Base-by-base conservation (phyloP, 2,888 invertebrate species). In the Proisotoma minuta region DNA sequence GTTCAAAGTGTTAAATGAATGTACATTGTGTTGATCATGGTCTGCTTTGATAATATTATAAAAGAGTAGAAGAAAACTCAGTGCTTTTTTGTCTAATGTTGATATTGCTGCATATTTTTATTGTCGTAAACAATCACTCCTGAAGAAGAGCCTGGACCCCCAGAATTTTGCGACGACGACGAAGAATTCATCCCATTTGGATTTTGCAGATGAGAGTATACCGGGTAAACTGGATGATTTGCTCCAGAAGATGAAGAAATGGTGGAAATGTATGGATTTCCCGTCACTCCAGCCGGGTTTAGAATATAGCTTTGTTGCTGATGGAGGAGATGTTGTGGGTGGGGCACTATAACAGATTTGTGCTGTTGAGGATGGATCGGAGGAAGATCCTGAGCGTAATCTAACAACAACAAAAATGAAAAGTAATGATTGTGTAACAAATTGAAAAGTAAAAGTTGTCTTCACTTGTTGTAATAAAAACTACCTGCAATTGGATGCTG, bases 251-350 rank as follows among this genome's bases (percentile, higher is more conserved):
- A 15, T 3, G 27, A 29, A 47, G 51, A 24, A 18, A 62, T 47
- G 40, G 15, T 63, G 60, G 63, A 60, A 63, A 63, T 63, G 63
- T 63, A 63, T 27, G 63, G 63, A 51, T 56, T 59, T 47, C 63
- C 60, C 26, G 59, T 63, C 18, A 26, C 60, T 57, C 63, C 57
- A 2, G 58, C 63, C 20, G 63, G 63, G 52, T 63, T 63, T 43
- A 63, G 39, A 29, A 60, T 63, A 40, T 48, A 59, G 27, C 47
- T 47, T 48, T 51, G 52, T 40, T 59, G 50, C 15, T 20, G 50
- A 24, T 58, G 57, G 22, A 28, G 27, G 47, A 48, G 58, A 24
- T 58, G 58, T 2, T 50, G 58, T 58, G 58, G 58, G 39, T 58
- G 49, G 27, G 52, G 51, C 52, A 59, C 59, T 51, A 59, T 59